Evolutionary conservation across 2,888 invertebrate genomes (phyloP).

Genomic region (Laspeyria flexula): DNA sequence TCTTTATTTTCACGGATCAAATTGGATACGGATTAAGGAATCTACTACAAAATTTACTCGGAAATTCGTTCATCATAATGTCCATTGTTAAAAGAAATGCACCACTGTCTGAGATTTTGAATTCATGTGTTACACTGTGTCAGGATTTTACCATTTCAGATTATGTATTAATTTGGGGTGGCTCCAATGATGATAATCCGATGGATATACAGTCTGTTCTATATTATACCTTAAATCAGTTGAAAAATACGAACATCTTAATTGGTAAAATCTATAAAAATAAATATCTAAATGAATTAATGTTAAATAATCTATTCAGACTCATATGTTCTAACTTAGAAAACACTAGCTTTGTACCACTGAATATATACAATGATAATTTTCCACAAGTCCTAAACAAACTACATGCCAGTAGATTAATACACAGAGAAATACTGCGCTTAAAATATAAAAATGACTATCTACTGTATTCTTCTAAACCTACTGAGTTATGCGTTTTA

Average conservation of each 20-base stretch:
- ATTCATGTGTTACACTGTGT: background rate
- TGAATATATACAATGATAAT: background rate
- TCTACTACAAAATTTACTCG: background rate
- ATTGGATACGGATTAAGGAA: background rate
- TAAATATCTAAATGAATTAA: background rate
- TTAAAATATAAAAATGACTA: background rate
- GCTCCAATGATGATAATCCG: background rate
- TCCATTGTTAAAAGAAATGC: background rate
- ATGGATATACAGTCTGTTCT: background rate
- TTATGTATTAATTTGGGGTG: background rate
- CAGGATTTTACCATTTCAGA: background rate
- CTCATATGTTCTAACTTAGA: background rate
- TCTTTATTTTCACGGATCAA: background rate
- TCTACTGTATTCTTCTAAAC: background rate
- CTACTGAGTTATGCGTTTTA: background rate
- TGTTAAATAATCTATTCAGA: background rate
- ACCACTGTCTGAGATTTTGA: background rate
- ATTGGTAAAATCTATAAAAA: background rate
- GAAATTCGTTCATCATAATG: background rate
- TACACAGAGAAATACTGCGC: background rate
- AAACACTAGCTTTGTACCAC: background rate
- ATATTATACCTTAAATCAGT: background rate
- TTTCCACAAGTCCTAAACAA: background rate
- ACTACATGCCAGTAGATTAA: background rate
- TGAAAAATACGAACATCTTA: background rate